phyloP scores from a whole-genome alignment of 2,797 vertebrate genomes.

The Nasua narica region DNA sequence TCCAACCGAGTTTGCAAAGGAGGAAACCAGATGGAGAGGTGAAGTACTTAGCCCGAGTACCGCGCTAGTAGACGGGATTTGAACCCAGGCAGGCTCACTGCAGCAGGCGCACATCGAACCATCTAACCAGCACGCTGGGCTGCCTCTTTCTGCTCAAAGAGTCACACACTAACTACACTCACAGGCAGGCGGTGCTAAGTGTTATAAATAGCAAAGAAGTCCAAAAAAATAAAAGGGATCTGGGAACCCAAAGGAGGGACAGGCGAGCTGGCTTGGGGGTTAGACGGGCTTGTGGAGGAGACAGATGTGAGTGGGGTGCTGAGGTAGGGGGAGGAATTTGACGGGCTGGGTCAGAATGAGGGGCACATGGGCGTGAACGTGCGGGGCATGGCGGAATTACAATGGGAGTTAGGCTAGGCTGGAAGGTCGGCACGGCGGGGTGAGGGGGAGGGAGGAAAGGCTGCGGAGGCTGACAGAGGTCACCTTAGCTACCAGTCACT shows the following conservation, averaged over 20 bases:
- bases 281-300: neutral
- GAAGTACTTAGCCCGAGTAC: neutral
- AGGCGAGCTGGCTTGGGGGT: neutral
- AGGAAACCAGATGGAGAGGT: neutral
- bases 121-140: neutral
- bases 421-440: fast-evolving
- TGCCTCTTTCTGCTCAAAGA: neutral
- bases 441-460: too few relatives aligned
- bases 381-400: neutral
- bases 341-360: neutral
- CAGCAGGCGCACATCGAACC: fast-evolving
- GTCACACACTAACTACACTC: neutral
- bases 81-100: neutral
- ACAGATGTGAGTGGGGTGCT: neutral
- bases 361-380: fast-evolving
- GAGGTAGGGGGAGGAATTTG: neutral
- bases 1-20: neutral
- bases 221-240: neutral
- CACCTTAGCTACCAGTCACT: neutral
- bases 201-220: neutral
- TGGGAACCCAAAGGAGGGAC: neutral
- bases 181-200: neutral
- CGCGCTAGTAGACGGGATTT: neutral
- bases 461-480: neutral
- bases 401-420: neutral